Evolutionary conservation across 2,113 vertebrate species (phyloP), one percentile per base, ranked within the genome.

Genomic region (Prunella himalayana): DNA sequence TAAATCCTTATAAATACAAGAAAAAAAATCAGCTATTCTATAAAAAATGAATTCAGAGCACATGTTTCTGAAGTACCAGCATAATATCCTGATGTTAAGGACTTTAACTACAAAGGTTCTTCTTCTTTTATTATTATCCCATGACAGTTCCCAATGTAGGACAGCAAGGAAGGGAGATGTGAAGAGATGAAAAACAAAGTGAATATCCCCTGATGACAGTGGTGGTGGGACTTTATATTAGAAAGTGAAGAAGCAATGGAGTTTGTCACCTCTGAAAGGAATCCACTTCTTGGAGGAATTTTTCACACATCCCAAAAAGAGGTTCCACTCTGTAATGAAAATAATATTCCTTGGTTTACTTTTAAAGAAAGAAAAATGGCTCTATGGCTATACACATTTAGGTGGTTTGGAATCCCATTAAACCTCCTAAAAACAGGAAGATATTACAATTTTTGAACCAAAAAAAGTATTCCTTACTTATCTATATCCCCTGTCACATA

Each of bases 281-380:
- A 82, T 99, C 99, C 20, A 99, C 98, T 78, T 99, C 99, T 79
- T 99, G 99, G 27, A 99, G 95, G 93, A 99, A 99, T 90, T 98
- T 99, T 97, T 99, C 99, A 95, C 99, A 99, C 97, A 98, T 98
- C 79, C 98, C 98, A 90, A 99, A 98, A 65, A 99, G 98, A 20
- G 98, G 98, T 39, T 99, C 99, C 82, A 98, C 97, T 94, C 99
- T 99, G 95, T 30, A 96, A 80, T 3, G 42, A 77, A 89, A 20
- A 78, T 30, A 90, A 84, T 13, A 37, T n/a, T 41, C 22, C 23
- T 64, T 42, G 7, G 9, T 35, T 90, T 76, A 79, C 11, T 66
- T 51, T 75, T 15, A 45, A 66, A 45, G 9, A 59, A 53, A 50
- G n/a, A 79, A 63, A 70, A 72, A 4, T 39, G 13, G 4, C 30